Base-by-base conservation (phyloP, 2,113 vertebrate genomes). In the Mobula birostris region DNA sequence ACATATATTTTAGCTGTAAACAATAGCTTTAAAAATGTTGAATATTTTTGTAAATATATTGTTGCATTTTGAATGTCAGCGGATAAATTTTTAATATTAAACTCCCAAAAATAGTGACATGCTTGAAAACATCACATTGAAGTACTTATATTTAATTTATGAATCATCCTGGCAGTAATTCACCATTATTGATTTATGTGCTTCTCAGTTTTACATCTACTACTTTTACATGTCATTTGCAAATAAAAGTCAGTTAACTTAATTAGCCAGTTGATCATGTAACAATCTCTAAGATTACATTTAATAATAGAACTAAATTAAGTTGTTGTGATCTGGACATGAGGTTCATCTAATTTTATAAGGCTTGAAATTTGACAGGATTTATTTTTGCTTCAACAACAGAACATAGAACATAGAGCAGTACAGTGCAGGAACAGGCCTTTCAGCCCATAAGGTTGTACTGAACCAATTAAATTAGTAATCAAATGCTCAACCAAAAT, bases 141-240 rank as follows among this genome's bases (percentile, higher is more conserved):
- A 92, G 66, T 92, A 40, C 36, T 74, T 9, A 72, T 92, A 92
- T 92, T 92, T 92, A 72, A 11, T 40, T 19, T 32, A 72, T 48
- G 36, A 40, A 92, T 72, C 21, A 72, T 92, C 72, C 24, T 66
- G 40, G 7, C 32, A 32, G 32, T 40, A 68, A 72, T 92, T 72
- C n/a, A 70, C 12, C 66, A 72, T n/a, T 29, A 90, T 14, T 90
- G 68, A 72, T 72, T 92, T 92, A 92, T 48, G 66, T 48, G 32
- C 32, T 66, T 40, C 27, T 92, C 72, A n/a, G 27, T 32, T 32
- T 72, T 19, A 92, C 66, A 72, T 24, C 66, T 72, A 72, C 68
- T 40, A 92, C 66, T 72, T 92, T 92, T 92, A 72, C 32, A 72
- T 92, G 90, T 72, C 90, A 92, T 32, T 92, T 72, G 61, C 36